phyloP scores from a whole-genome alignment of 2,888 invertebrate genomes.

The Allygus modestus region DNA sequence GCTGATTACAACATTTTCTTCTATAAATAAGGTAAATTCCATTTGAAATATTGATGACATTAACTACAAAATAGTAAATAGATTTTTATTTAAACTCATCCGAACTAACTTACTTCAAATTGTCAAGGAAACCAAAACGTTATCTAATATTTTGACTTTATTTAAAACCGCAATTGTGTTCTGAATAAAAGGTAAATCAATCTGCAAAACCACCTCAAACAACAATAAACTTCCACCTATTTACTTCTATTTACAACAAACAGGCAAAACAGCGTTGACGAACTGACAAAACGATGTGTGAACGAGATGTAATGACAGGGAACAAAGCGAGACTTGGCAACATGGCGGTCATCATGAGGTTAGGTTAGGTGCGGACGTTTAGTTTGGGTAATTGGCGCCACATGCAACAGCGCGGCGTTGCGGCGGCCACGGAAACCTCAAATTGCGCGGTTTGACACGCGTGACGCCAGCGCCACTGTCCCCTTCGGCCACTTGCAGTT shows the following conservation, averaged over 20 bases:
- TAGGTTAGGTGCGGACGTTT: constrained; percentile 40
- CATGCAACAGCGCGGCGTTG: constrained; percentile 26
- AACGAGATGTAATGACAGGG: constrained; percentile 26
- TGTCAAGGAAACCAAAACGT: too few relatives aligned
- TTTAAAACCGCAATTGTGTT: neutral
- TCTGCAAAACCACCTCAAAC: constrained; percentile 4
- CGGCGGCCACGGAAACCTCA: constrained; percentile 49
- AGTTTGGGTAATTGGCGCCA: constrained; percentile 49
- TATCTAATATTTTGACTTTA: neutral
- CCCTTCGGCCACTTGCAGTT: constrained; percentile 22
- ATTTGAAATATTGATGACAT: too few relatives aligned
- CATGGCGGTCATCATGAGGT: constrained; percentile 32
- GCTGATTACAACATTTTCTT: too few relatives aligned
- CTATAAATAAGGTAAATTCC: too few relatives aligned
- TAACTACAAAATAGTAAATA: too few relatives aligned
- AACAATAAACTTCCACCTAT: constrained; percentile 32
- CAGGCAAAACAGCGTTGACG: neutral
- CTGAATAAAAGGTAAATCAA: constrained; percentile 2
- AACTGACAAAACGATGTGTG: constrained; percentile 21
- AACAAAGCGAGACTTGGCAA: constrained; percentile 17
- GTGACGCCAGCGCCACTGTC: neutral
- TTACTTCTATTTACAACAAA: constrained; percentile 19
- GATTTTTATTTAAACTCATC: too few relatives aligned
- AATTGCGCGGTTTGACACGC: constrained; percentile 51
- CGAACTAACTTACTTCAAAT: too few relatives aligned